Evolutionary conservation across 2,888 invertebrate genomes (phyloP), one percentile per base, ranked within the genome.

Genomic region (Romanomermis culicivorax): DNA sequence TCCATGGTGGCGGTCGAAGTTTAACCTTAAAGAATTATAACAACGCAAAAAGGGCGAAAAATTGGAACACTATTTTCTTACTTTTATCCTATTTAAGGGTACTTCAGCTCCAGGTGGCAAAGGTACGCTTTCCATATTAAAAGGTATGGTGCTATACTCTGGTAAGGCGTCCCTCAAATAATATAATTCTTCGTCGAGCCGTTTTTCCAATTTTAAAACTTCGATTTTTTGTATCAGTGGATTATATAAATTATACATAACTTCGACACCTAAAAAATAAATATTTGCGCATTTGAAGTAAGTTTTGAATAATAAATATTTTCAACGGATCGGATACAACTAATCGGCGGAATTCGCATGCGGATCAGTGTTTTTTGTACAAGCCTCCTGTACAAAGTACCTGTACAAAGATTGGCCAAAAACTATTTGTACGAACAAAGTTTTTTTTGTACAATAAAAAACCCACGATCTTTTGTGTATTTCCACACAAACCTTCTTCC

Each of bases 141-240:
- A 75, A 60, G 88, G 82, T 67, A 97, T 82, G 1, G 88, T 91
- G 68, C 86, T 86, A 70, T 83, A 89, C 70, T 93, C 85, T 0
- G 81, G 82, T 43, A 84, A 75, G 1, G 88, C 85, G 76, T 62
- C 74, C 54, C 84, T 61, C 51, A 99, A 75, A 69, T 95, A 99
- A 20, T 79, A 75, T 51, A 99, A 73, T 64, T 84, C 79, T 27
- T 83, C 80, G 71, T 99, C 97, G 24, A 95, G 72, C 53, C 95
- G 77, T 69, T 86, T 91, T 70, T 97, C 95, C 36, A 97, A 75
- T 36, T 82, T 79, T 17, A 99, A 71, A 1, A 93, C 85, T 72
- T 91, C 86, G 36, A 99, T 81, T 66, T 79, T 81, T 63, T 81
- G 81, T 59, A 99, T 78, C 0, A 83, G 80, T 17, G 97, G 95